Evolutionary conservation across 2,113 vertebrate species (phyloP), one percentile per base, ranked within the genome.

Genomic region (Hippocampus zosterae): DNA sequence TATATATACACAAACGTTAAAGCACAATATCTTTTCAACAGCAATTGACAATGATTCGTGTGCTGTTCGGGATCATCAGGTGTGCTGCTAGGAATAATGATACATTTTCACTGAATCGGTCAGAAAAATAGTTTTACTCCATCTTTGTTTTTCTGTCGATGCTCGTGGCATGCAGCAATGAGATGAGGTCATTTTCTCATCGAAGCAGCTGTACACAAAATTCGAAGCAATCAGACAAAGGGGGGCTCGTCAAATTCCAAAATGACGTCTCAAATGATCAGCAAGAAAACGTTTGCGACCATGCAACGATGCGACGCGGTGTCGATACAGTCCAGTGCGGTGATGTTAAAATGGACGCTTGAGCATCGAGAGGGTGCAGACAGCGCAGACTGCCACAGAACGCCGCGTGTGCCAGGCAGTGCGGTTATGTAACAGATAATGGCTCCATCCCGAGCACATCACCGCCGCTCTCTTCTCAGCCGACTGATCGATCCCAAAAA

Each of bases 381-480:
- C 70, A 2, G 48, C 8, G 73, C 52, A 70, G 77, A 59, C 74
- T 23, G 70, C 56, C 56, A 16, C 25, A 70, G 70, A 61, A 65
- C 68, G 33, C 71, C 4, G 55, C 53, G 69, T 65, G 18, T 68
- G 67, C 44, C 59, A 71, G 65, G 61, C 67, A 8, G 21, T 13
- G 70, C 65, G 67, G 70, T 88, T 85, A 84, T 73, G 71, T 77
- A 88, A 88, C 57, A 74, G 64, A 75, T 72, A 63, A 74, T 42
- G 75, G 84, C 78, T 79, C 77, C 72, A 68, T 75, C 74, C 68
- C 60, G 60, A 74, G 27, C 80, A 72, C 69, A 62, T 56, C 65
- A 67, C 69, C 71, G 27, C 56, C 25, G 50, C 52, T 71, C 55
- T 27, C 67, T 61, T 29, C 2, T 8, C 64, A 64, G 62, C 62